These are phyloP conservation scores for Anoplophora glabripennis DNA, from an alignment of 1,140 invertebrate species.

Conservation along the genomic window DNA sequence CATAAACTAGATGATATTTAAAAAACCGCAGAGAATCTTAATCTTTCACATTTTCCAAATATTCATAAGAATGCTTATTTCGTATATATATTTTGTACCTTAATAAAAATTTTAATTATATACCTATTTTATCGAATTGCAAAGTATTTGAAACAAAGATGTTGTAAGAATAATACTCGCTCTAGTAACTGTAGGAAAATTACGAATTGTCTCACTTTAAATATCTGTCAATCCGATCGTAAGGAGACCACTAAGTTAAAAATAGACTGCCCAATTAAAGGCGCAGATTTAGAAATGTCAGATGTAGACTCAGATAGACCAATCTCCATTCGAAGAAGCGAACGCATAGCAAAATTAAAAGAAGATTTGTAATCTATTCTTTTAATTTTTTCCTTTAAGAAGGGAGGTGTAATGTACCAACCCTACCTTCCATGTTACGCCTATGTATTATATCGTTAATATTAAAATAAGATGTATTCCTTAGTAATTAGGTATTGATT, in stretches of 20 bases:
- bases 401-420: no score
- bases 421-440: no score
- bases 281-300: not conserved
- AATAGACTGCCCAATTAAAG: not conserved
- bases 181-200: not conserved
- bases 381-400: not conserved
- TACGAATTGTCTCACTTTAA: not conserved
- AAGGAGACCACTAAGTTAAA: not conserved
- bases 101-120: not conserved
- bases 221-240: not conserved
- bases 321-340: not conserved
- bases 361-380: not conserved
- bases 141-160: not conserved
- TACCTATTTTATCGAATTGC: not conserved
- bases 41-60: no score
- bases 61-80: not conserved
- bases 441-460: no score
- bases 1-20: not conserved
- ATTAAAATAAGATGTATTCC: no score
- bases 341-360: slow-evolving; percentile 1
- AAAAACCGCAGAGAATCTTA: no score
- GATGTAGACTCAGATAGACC: not conserved
- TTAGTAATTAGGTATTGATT: no score
- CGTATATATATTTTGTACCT: not conserved
- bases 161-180: not conserved